These are phyloP conservation scores for Aurelia aurita DNA, from an alignment of 30 jellyfish, hydroid and myxozoan genomes.

Conservation along the genomic window DNA sequence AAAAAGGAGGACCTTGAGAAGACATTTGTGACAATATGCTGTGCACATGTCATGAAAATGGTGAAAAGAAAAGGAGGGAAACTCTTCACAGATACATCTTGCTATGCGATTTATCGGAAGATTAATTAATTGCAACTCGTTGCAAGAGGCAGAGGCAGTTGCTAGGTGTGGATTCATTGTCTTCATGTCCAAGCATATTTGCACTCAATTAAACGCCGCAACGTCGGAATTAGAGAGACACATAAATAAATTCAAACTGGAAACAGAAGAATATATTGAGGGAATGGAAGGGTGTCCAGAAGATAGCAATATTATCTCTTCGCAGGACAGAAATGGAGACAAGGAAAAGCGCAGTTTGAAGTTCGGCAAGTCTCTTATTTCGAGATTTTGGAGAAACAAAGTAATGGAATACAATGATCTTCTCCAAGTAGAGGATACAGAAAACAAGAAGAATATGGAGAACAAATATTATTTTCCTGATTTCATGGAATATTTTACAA, in stretches of 20 bases:
- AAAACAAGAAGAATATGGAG: not conserved
- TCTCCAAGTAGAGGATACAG: not conserved
- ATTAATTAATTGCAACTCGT: not conserved
- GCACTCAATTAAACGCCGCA: not conserved
- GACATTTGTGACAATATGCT: slow-evolving; percentile 2
- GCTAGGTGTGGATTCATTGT: not conserved
- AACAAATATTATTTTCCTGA: slow-evolving; percentile 21
- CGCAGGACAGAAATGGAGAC: not conserved
- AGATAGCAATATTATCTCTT: not conserved
- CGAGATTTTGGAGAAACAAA: not conserved
- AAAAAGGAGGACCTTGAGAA: not conserved
- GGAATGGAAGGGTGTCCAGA: not conserved
- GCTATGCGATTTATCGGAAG: slow-evolving; percentile 1
- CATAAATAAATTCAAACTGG: not conserved
- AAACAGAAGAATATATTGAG: slow-evolving; percentile 13
- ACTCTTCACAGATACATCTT: slow-evolving; percentile 8
- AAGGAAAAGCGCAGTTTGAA: not conserved
- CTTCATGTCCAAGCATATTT: not conserved
- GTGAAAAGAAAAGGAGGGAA: slow-evolving; percentile 16
- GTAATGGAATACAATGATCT: not conserved
- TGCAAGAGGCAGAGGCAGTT: not conserved
- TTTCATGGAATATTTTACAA: not conserved
- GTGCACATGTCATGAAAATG: slow-evolving; percentile 24
- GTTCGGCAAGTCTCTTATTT: not conserved
- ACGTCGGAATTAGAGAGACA: not conserved